A percentile compares a stretch with the other conserved stretches of the same genome.
phyloP scores from a whole-genome alignment of 1,140 invertebrate species.

The Brevipalpus yothersi region DNA sequence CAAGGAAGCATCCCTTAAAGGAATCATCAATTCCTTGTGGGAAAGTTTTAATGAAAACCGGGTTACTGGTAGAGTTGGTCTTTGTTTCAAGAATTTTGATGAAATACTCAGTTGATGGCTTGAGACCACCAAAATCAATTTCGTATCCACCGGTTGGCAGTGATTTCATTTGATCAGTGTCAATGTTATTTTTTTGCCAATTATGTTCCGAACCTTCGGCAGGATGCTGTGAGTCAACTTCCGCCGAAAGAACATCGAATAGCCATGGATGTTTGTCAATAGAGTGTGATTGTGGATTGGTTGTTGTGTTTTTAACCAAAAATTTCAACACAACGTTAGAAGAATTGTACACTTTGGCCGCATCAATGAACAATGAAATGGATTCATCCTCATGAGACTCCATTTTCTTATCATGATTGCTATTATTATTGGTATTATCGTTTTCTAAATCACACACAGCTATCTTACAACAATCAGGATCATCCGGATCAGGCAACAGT shows the following conservation, averaged over 20 bases:
- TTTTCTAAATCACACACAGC: constrained; percentile 17
- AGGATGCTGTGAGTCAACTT: neutral
- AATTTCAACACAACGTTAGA: constrained; percentile 49
- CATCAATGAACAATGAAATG: constrained; percentile 6
- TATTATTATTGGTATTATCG: constrained; percentile 2
- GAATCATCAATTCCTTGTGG: constrained; percentile 1
- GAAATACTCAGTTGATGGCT: constrained; percentile 46
- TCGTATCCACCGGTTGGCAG: constrained; percentile 7
- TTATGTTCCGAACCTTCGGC: neutral
- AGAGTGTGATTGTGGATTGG: neutral
- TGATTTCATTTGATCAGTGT: neutral
- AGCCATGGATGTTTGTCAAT: neutral
- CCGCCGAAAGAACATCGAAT: neutral
- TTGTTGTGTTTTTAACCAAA: neutral
- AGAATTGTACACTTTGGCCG: constrained; percentile 33
- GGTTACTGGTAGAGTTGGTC: constrained; percentile 9
- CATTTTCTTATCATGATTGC: neutral
- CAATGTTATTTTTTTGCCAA: neutral
- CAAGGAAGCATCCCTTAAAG: constrained; percentile 38
- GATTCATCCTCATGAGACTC: neutral
- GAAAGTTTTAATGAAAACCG: constrained; percentile 11
- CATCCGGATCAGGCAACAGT: constrained; percentile 14
- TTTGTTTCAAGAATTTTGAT: constrained; percentile 5
- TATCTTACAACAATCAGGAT: constrained; percentile 20
- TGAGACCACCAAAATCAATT: constrained; percentile 35